A percentile compares a stretch with the other conserved stretches of the same genome.
Conservation (phyloP, 2,113 vertebrate genomes). For the Lontra canadensis region DNA sequence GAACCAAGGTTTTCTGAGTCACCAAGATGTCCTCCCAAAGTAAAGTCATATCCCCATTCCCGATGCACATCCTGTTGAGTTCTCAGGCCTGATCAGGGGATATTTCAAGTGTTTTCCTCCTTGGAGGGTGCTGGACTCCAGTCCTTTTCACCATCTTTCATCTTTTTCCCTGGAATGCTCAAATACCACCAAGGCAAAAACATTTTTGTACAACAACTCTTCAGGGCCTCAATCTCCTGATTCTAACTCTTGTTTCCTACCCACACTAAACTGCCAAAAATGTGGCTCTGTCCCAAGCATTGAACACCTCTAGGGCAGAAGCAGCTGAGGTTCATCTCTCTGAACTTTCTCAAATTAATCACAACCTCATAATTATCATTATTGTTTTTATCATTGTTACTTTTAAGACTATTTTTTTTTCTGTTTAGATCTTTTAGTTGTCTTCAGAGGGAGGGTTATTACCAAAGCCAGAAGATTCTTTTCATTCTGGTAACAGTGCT, state of each 20-base stretch:
- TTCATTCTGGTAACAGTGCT: neutral
- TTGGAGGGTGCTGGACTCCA: neutral
- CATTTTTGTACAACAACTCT: neutral
- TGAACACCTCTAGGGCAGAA: neutral
- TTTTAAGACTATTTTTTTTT: neutral
- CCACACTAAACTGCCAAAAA: neutral
- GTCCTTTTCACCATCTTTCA: neutral
- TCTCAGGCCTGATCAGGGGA: neutral
- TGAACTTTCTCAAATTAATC: neutral
- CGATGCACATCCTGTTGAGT: neutral
- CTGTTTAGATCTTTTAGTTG: neutral
- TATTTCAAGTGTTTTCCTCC: neutral
- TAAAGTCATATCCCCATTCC: neutral
- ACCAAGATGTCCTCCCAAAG: neutral
- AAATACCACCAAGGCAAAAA: neutral
- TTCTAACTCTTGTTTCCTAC: neutral
- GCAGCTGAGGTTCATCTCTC: neutral
- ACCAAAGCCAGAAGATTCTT: neutral
- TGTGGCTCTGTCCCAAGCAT: neutral
- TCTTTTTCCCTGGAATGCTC: neutral
- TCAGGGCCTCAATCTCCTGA: neutral
- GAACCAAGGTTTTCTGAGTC: neutral
- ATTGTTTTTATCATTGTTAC: neutral
- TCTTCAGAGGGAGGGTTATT: neutral
- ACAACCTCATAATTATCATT: neutral